phyloP scores from a whole-genome alignment of 1,140 invertebrate species.

The Drosophila grimshawi region DNA sequence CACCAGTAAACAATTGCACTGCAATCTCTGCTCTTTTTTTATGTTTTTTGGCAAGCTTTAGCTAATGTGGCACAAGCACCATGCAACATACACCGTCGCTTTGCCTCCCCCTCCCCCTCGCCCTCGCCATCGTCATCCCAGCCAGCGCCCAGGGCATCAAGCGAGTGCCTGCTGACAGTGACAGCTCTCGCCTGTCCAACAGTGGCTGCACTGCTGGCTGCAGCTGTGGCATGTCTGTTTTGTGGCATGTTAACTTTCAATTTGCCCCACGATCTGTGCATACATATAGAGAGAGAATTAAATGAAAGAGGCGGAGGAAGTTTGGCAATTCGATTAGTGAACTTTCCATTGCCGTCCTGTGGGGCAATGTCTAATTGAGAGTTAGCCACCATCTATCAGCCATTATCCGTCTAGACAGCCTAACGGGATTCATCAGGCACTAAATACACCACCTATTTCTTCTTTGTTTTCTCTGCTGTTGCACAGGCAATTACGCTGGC shows the following conservation, averaged over 20 bases:
- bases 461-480: neutral
- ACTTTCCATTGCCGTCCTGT: slow-evolving; percentile 69
- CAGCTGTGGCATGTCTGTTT: neutral
- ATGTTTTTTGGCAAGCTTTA: slow-evolving; percentile 26
- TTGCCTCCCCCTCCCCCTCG: neutral
- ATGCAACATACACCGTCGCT: too few relatives aligned
- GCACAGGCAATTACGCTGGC: slow-evolving; percentile 91
- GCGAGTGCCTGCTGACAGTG: slow-evolving; percentile 24
- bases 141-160: slow-evolving; percentile 11
- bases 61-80: slow-evolving; percentile 56
- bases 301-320: too few relatives aligned
- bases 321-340: slow-evolving; percentile 29
- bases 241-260: slow-evolving; percentile 77
- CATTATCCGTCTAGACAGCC: slow-evolving; percentile 58
- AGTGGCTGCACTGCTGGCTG: slow-evolving; percentile 39
- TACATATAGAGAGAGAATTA: neutral
- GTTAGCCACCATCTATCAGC: slow-evolving; percentile 34
- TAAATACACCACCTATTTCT: slow-evolving; percentile 1
- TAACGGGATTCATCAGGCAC: slow-evolving; percentile 14
- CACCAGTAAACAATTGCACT: slow-evolving; percentile 28
- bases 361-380: slow-evolving; percentile 73
- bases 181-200: slow-evolving; percentile 33
- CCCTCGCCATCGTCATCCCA: neutral
- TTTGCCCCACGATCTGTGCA: slow-evolving; percentile 61
- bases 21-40: slow-evolving; percentile 8